phyloP scores from a whole-genome alignment of 2,113 vertebrate species.

The Hepsetus odoe region DNA sequence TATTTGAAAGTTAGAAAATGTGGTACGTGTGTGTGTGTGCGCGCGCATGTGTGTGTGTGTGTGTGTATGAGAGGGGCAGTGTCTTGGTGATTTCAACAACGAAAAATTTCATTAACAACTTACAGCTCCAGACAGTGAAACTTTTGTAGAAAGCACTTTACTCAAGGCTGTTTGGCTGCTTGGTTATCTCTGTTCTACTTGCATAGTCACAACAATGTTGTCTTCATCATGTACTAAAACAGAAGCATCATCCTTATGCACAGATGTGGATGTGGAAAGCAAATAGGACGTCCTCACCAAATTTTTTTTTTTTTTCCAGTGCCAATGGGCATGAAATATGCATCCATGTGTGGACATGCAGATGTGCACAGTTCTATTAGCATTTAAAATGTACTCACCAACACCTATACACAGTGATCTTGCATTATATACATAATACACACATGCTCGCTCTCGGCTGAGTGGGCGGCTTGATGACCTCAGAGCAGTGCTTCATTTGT shows the following conservation, averaged over 20 bases:
- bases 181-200: no score
- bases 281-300: neutral
- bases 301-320: neutral
- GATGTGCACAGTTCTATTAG: neutral
- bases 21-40: no score
- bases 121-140: no score
- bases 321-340: conserved; percentile 7
- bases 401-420: neutral
- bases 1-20: no score
- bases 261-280: neutral
- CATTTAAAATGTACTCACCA: conserved; percentile 17
- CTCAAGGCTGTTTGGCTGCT: no score
- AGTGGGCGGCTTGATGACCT: conserved; percentile 18
- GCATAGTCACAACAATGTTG: neutral
- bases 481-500: neutral
- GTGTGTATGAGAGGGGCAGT: no score
- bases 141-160: no score
- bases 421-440: conserved; percentile 1
- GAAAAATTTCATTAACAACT: no score
- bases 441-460: conserved; percentile 4
- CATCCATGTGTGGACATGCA: conserved; percentile 2
- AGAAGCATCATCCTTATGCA: neutral
- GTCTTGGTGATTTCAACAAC: no score
- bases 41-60: no score
- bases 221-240: neutral